Evolutionary conservation across 2,888 invertebrate species (phyloP).

Genomic region (Phorcus lineatus): DNA sequence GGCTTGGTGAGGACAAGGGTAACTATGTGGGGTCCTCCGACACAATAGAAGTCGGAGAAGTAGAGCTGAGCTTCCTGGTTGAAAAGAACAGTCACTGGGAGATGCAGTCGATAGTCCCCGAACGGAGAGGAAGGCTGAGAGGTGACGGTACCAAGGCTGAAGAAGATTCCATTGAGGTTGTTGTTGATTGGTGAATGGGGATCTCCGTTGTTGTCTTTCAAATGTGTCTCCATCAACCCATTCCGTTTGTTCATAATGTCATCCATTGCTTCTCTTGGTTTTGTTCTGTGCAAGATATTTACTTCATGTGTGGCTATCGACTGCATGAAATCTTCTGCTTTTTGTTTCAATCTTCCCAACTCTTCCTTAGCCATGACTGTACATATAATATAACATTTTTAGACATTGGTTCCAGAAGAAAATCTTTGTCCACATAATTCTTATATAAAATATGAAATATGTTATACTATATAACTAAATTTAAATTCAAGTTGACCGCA

Average conservation of each 20-base stretch:
- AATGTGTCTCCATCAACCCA: conserved; percentile 20
- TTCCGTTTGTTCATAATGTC: not conserved
- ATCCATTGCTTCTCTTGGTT: not conserved
- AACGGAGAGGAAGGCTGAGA: conserved; percentile 46
- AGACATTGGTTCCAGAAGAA: no score
- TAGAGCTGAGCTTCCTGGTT: conserved; percentile 50
- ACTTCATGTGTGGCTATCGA: not conserved
- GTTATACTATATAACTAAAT: no score
- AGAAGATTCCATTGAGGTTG: conserved; percentile 12
- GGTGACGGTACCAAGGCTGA: not conserved
- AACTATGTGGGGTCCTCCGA: conserved; percentile 64
- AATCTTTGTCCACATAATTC: no score
- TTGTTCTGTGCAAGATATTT: not conserved
- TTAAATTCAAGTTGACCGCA: no score
- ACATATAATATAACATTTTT: no score
- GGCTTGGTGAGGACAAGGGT: conserved; percentile 60
- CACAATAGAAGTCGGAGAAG: conserved; percentile 74
- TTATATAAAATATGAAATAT: no score
- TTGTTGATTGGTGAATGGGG: conserved; percentile 16
- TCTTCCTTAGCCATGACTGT: not conserved
- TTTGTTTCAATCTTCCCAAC: not conserved
- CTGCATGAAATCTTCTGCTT: not conserved
- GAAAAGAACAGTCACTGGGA: conserved; percentile 30
- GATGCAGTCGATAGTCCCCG: conserved; percentile 35
- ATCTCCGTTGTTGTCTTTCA: conserved; percentile 27